Conservation (phyloP, 2,888 invertebrate genomes). For the Sturmia bella region DNA sequence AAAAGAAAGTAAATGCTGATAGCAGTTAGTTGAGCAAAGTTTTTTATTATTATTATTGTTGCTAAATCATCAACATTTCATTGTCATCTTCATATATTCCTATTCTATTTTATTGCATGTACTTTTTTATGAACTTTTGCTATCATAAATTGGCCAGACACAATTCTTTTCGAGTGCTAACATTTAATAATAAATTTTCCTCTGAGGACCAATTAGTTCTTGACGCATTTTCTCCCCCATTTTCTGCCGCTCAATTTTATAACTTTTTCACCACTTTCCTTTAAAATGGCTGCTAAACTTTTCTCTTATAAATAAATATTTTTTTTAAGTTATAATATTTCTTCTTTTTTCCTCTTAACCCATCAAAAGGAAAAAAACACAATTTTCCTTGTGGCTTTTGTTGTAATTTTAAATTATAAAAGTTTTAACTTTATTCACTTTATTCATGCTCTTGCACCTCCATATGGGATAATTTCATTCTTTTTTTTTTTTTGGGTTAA, state of each 20-base stretch:
- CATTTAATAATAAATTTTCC: slow-evolving; percentile 57
- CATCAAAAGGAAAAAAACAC: slow-evolving; percentile 25
- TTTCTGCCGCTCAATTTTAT: background rate
- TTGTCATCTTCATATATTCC: no score
- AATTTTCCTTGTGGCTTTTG: slow-evolving; percentile 46
- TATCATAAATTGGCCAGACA: slow-evolving; percentile 34
- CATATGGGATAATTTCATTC: slow-evolving; percentile 43
- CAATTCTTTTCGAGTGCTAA: slow-evolving; percentile 48
- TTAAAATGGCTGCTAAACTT: slow-evolving; percentile 47
- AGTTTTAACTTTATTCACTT: slow-evolving; percentile 36
- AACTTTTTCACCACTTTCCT: slow-evolving; percentile 2
- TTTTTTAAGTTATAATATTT: slow-evolving; percentile 34
- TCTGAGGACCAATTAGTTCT: slow-evolving; percentile 55
- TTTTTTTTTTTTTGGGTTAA: slow-evolving; percentile 30
- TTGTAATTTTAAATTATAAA: slow-evolving; percentile 62
- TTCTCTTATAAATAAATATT: slow-evolving; percentile 26
- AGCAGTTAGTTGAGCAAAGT: no score
- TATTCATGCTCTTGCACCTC: slow-evolving; percentile 31
- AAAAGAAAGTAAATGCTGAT: no score
- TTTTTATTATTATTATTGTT: no score
- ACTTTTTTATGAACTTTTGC: no score
- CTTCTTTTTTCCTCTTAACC: slow-evolving; percentile 8
- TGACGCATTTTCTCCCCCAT: slow-evolving; percentile 22
- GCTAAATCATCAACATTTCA: no score
- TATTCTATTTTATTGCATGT: no score